phyloP scores from a whole-genome alignment of 1,140 invertebrate genomes.

The Brachionus rubens region DNA sequence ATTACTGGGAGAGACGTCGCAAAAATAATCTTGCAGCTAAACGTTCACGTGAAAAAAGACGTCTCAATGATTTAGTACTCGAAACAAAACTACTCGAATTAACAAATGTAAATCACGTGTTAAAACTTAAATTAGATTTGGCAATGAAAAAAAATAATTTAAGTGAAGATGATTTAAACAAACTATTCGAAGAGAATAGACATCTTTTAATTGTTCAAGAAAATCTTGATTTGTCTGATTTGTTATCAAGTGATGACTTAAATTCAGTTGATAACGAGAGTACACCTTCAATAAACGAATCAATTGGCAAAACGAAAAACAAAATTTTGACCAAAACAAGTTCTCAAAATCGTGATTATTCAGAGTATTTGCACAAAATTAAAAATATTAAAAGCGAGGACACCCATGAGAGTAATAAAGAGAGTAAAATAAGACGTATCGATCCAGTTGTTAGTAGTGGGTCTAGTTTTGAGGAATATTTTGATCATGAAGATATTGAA shows the following conservation, averaged over 20 bases:
- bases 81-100: conserved; percentile 45
- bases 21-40: conserved; percentile 94
- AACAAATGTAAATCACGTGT: conserved; percentile 18
- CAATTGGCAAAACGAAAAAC: neutral
- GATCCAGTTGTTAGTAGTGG: neutral
- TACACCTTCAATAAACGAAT: neutral
- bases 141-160: conserved; percentile 33
- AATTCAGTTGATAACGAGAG: conserved; percentile 11
- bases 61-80: conserved; percentile 82
- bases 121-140: conserved; percentile 32
- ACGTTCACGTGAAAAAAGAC: conserved; percentile 84
- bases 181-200: conserved; percentile 36
- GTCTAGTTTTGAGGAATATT: conserved; percentile 14
- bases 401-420: too few species aligned
- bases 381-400: neutral
- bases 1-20: conserved; percentile 89
- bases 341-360: neutral
- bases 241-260: conserved; percentile 18
- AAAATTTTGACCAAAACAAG: neutral
- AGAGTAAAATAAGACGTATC: neutral
- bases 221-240: conserved; percentile 2
- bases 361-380: neutral
- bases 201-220: conserved; percentile 37
- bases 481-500: conserved; percentile 20
- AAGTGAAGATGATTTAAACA: neutral